Base-by-base conservation (phyloP, 2,888 invertebrate species). In the Cosmia trapezina region DNA sequence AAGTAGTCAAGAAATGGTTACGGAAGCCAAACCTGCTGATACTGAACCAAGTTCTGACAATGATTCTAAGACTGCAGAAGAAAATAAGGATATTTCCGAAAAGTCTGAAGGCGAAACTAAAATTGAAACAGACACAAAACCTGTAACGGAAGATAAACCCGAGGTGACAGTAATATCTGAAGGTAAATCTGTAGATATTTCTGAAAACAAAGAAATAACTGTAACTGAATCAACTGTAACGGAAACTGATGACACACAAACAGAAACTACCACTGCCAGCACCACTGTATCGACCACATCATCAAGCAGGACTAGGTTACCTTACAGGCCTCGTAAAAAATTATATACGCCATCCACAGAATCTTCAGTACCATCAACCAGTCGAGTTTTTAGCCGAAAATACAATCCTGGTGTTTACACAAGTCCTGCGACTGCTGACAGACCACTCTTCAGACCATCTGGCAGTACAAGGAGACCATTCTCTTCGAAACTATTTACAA, bases 361-460 rank as follows among this genome's bases (percentile, higher is more conserved):
- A 84, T 81, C 92, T 19, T 85, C 94, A 37, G 73, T 91, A 17
- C 89, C 94, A 54, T 92, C 93, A 17, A 95, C 94, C 54, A 95
- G 92, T 75, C 92, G 93, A 89, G 90, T 91, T n/a, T 96, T 94
- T 70, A 96, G 96, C 76, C 93, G 96, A 28, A 96, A 96, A 89
- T 96, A 91, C 83, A 96, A 95, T 80, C 94, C 93, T 61, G 96
- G 96, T 37, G 94, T 89, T 8, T 96, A 95, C 64, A 96, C 96
- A 22, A 96, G 96, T 68, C 96, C 96, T 53, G 87, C 95, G 5
- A 90, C 95, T 9, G 88, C 91, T 47, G 94, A 94, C 11, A 92
- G 91, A 83, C 89, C 92, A 53, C 86, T 91, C 28, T 91, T 94
- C 60, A 91, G 87, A 81, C 90, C 92, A 62, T 83, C 89, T 33